Conservation (phyloP, 64 coral and sea anemone genomes). For the Anthopleura sola region DNA sequence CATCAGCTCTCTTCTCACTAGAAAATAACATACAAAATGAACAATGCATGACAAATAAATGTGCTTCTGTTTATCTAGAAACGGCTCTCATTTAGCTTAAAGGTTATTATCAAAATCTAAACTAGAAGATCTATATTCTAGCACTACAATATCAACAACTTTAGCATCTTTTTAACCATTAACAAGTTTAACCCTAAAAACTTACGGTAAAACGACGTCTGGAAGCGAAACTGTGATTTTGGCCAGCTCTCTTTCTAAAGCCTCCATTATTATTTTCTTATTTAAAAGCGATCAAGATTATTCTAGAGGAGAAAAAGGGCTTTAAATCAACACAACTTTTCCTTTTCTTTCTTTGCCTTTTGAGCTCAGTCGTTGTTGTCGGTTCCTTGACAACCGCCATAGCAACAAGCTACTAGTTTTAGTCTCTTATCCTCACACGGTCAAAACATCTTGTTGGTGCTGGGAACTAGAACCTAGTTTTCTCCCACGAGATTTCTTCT, state of each 20-base stretch:
- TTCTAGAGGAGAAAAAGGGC: neutral
- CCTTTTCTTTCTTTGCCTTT: neutral
- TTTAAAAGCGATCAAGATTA: neutral
- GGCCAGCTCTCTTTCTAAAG: constrained; percentile 76
- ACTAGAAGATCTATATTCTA: neutral
- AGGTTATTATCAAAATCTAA: neutral
- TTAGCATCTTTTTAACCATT: no score
- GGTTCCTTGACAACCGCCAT: neutral
- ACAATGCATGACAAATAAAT: neutral
- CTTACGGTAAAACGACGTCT: constrained; percentile 72
- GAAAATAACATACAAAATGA: neutral
- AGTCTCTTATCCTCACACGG: neutral
- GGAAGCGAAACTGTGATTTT: constrained; percentile 83
- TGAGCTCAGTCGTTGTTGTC: neutral
- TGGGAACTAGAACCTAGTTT: neutral
- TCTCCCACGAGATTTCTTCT: neutral
- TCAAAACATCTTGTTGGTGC: neutral
- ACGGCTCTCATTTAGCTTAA: neutral
- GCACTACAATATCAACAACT: neutral
- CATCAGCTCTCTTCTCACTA: neutral
- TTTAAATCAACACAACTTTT: neutral
- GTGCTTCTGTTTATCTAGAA: neutral
- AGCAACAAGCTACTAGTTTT: neutral
- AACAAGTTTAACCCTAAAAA: neutral
- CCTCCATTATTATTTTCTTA: constrained; percentile 37